Conservation (phyloP, 2,797 vertebrate species). For the Pipistrellus pipistrellus region DNA sequence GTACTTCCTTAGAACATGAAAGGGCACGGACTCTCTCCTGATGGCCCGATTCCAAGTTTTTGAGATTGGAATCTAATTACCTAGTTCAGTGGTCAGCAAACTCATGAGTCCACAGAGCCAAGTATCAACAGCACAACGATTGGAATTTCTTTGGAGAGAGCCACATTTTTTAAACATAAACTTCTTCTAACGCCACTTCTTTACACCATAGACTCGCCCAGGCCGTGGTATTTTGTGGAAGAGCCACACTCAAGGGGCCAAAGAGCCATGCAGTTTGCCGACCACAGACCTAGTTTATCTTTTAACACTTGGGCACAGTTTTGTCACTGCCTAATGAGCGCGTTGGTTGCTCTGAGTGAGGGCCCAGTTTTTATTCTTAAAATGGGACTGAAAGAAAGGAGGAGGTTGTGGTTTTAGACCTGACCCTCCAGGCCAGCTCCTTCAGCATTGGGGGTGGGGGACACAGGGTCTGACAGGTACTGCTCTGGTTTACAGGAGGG, state of each 20-base stretch:
- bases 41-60: neutral
- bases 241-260: no score
- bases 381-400: neutral
- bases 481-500: neutral
- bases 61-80: neutral
- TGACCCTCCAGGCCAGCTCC: neutral
- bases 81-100: neutral
- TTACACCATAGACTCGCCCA: no score
- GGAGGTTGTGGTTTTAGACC: neutral
- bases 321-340: neutral
- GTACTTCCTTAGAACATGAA: neutral
- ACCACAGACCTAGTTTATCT: neutral
- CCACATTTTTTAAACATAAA: no score
- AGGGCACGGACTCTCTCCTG: neutral
- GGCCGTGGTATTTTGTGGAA: no score
- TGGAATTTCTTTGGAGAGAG: no score
- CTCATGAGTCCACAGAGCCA: no score
- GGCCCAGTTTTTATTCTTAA: neutral
- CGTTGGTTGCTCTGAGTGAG: neutral
- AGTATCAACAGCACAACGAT: no score
- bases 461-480: neutral
- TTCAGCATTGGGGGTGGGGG: neutral
- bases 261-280: no score
- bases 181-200: no score
- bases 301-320: neutral